A percentile compares a stretch with the other conserved stretches of the same genome.
Conservation (phyloP, 2,888 invertebrate genomes). For the Halictus quadricinctus region DNA sequence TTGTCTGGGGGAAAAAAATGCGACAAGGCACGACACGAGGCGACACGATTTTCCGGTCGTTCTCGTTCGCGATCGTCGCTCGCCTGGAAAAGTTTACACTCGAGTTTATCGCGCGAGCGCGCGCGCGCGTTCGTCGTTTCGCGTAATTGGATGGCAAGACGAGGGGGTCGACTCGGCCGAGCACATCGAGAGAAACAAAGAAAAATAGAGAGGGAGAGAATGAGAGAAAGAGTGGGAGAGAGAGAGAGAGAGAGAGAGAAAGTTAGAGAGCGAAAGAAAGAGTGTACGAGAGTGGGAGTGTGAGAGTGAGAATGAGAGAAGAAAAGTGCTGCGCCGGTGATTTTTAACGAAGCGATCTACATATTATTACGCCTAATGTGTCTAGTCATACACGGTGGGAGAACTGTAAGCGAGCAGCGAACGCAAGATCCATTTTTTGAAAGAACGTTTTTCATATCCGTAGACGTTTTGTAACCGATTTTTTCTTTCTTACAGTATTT, state of each 20-base stretch:
- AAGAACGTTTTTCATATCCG: constrained; percentile 68
- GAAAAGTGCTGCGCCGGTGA: constrained; percentile 34
- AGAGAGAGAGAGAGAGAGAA: constrained; percentile 6
- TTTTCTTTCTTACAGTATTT: constrained; percentile 75
- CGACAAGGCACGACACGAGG: not conserved
- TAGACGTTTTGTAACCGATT: constrained; percentile 66
- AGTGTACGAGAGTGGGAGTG: not conserved
- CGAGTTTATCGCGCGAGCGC: not conserved
- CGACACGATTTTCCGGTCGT: not conserved
- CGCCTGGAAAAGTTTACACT: not conserved
- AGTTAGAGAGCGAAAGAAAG: not conserved
- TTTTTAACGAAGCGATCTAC: constrained; percentile 55
- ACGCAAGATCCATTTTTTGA: constrained; percentile 66
- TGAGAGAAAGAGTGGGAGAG: not conserved
- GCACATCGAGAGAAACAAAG: constrained; percentile 14
- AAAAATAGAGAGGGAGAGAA: not conserved
- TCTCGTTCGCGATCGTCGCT: not conserved
- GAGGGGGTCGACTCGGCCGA: constrained; percentile 18
- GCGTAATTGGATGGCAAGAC: constrained; percentile 6
- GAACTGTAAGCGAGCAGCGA: constrained; percentile 61
- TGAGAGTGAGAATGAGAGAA: not conserved
- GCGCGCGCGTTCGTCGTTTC: not conserved
- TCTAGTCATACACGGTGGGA: constrained; percentile 70
- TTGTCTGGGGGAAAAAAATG: not conserved
- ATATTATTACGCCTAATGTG: constrained; percentile 63